These are phyloP conservation scores for Callocephalon fimbriatum DNA, from an alignment of 2,113 vertebrate genomes.

Conservation along the genomic window DNA sequence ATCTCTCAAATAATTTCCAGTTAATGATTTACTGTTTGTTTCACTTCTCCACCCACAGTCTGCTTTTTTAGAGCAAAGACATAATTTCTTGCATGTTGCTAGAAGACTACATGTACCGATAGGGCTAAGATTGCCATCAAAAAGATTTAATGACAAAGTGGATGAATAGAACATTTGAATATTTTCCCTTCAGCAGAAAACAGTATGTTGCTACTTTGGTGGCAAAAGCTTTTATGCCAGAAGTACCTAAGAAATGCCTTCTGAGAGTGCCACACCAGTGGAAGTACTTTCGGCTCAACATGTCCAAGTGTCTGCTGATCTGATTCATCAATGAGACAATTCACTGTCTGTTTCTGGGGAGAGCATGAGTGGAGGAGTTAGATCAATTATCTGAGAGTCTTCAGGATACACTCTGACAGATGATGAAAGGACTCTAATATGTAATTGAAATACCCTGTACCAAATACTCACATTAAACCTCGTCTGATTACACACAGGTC, in stretches of 20 bases:
- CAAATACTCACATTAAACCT: constrained; percentile 75
- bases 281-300: neutral
- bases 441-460: constrained; percentile 73
- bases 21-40: constrained; percentile 29
- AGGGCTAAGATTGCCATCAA: neutral
- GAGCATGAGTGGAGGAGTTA: constrained; percentile 1
- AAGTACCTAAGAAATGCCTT: neutral
- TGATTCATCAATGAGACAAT: constrained; percentile 34
- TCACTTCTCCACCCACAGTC: constrained; percentile 27
- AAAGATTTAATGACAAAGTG: constrained; percentile 5
- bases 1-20: constrained; percentile 11
- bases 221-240: neutral
- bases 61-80: constrained; percentile 20
- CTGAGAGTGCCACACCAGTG: neutral
- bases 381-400: constrained; percentile 46
- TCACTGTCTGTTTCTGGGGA: constrained; percentile 41
- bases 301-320: neutral
- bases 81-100: neutral
- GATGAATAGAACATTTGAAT: neutral
- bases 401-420: constrained; percentile 62
- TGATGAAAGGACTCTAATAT: constrained; percentile 75
- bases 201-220: neutral
- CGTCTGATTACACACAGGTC: constrained; percentile 75
- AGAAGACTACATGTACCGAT: neutral
- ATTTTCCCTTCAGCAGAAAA: constrained; percentile 3